These are phyloP conservation scores for Tetrax tetrax DNA, from an alignment of 2,113 vertebrate genomes.

Conservation along the genomic window DNA sequence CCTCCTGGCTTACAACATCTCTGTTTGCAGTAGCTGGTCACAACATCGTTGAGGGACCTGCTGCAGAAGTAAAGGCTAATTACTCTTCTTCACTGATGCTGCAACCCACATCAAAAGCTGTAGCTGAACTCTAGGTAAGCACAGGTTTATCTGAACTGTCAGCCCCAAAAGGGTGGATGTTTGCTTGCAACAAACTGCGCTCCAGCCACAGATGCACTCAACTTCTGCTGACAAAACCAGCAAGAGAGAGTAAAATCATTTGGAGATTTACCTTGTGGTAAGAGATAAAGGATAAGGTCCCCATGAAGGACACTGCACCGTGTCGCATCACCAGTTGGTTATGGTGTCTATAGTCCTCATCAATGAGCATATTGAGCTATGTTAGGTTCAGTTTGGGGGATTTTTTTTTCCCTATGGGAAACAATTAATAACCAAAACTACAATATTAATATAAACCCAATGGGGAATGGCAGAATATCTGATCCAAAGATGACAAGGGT, in stretches of 20 bases:
- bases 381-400: background rate
- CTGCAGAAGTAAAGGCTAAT: background rate
- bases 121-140: background rate
- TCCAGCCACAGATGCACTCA: background rate
- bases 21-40: background rate
- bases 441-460: background rate
- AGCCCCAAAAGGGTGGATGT: background rate
- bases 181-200: background rate
- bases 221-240: background rate
- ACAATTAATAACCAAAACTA: background rate
- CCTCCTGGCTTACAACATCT: background rate
- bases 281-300: background rate
- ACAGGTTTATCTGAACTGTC: background rate
- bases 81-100: background rate
- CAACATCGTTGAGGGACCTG: background rate
- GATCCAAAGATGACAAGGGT: background rate
- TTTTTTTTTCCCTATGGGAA: background rate
- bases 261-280: background rate
- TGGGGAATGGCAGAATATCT: background rate
- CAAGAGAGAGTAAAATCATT: background rate
- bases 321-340: accelerated
- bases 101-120: background rate
- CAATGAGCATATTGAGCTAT: background rate
- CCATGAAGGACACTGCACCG: background rate
- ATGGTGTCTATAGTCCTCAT: background rate